phyloP scores from a whole-genome alignment of 2,888 invertebrate species.

The Rhabditoides inermis region DNA sequence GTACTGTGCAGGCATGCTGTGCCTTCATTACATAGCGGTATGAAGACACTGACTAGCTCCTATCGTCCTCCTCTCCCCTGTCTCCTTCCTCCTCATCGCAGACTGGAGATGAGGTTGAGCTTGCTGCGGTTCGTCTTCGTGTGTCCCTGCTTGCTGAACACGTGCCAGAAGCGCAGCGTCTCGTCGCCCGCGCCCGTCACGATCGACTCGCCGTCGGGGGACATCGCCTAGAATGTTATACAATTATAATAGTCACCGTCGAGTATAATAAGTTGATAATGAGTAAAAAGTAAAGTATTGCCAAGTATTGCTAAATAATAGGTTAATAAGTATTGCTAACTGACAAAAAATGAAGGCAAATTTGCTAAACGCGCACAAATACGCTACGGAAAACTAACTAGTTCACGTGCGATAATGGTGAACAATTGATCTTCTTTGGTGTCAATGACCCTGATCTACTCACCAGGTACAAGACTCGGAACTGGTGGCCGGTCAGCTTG shows the following conservation, averaged over 20 bases:
- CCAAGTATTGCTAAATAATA: background rate
- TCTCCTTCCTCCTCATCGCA: too few species aligned
- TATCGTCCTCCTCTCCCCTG: too few species aligned
- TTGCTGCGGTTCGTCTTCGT: constrained; percentile 23
- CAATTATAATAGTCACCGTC: background rate
- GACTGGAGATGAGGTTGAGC: constrained; percentile 28
- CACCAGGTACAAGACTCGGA: constrained; percentile 78
- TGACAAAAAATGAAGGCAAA: too few species aligned
- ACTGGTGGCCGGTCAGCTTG: constrained; percentile 90
- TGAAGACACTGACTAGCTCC: too few species aligned
- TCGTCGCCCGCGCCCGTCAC: constrained; percentile 98
- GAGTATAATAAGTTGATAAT: background rate
- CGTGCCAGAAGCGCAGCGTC: constrained; percentile 95
- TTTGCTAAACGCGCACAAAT: too few species aligned
- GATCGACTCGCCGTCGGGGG: constrained; percentile 95
- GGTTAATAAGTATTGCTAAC: background rate
- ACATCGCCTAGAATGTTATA: constrained; percentile 64
- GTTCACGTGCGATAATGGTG: too few species aligned
- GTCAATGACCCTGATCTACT: constrained; percentile 8
- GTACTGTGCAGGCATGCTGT: background rate
- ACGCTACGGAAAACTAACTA: too few species aligned
- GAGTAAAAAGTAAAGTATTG: constrained; percentile 2
- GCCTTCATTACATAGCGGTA: too few species aligned
- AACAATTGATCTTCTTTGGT: background rate
- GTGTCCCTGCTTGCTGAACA: constrained; percentile 72